A percentile compares a stretch with the other conserved stretches of the same genome.
These are phyloP conservation scores for Cassiopea xamachana DNA, from an alignment of 30 jellyfish, hydroid and myxozoan genomes.

Conservation along the genomic window DNA sequence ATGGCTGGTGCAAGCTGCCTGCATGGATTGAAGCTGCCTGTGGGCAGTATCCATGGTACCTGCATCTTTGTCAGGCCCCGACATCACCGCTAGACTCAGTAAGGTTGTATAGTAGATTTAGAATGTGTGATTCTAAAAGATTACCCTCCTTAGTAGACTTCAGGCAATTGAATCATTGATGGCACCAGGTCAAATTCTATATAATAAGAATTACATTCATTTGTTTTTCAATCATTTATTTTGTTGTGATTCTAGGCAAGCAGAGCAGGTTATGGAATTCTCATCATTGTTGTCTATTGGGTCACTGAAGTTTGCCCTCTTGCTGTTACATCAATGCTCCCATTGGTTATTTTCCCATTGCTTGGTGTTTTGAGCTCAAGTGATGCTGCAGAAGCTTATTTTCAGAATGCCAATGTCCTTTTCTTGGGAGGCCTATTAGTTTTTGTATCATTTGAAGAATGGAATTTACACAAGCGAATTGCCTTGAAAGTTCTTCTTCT, in stretches of 20 bases:
- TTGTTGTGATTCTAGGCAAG: constrained; percentile 57
- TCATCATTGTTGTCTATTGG: constrained; percentile 83
- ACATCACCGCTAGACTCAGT: no score
- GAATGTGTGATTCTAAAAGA: no score
- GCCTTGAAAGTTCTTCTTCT: constrained; percentile 72
- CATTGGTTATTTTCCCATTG: constrained; percentile 76
- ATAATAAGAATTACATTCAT: neutral
- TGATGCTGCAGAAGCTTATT: constrained; percentile 51
- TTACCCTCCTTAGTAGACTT: no score
- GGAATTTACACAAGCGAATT: constrained; percentile 85
- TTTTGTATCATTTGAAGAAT: constrained; percentile 77
- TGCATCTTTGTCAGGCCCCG: no score
- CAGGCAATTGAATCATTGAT: no score
- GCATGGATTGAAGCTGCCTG: no score
- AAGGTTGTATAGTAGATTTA: no score
- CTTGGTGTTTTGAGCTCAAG: constrained; percentile 78
- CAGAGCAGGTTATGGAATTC: constrained; percentile 78
- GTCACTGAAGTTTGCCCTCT: constrained; percentile 77
- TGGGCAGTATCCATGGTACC: no score
- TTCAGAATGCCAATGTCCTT: constrained; percentile 75
- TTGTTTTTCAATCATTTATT: no score
- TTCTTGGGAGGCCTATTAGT: constrained; percentile 83
- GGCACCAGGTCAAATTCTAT: no score
- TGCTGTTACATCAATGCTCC: constrained; percentile 77
- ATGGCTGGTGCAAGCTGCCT: no score